Conservation (phyloP, 2,797 vertebrate genomes). For the Muscicapa comitata region DNA sequence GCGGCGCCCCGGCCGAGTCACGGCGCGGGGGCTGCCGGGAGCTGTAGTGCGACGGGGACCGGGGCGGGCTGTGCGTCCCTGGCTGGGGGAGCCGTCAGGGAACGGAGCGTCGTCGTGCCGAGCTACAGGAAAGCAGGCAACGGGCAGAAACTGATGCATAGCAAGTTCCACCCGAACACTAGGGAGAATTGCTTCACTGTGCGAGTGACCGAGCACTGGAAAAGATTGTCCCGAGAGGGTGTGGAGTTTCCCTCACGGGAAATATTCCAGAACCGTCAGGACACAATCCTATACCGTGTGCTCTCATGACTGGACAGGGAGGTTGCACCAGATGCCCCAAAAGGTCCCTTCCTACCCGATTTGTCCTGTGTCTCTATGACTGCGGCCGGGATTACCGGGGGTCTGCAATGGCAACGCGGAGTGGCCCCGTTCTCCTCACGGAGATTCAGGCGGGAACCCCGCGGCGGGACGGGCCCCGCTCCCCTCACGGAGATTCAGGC, state of each 20-base stretch:
- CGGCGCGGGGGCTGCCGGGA: conserved; percentile 61
- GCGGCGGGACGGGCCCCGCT: too few relatives aligned
- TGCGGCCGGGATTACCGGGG: background rate
- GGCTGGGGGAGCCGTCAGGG: rapidly evolving
- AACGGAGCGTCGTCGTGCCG: too few relatives aligned
- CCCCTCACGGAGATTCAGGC: background rate
- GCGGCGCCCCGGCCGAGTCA: conserved; percentile 61
- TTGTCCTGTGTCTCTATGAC: background rate
- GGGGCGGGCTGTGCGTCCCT: background rate
- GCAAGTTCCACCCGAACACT: background rate
- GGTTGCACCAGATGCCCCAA: background rate
- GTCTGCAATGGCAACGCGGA: background rate
- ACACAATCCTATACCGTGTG: background rate
- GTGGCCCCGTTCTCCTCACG: background rate
- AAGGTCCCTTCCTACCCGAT: background rate
- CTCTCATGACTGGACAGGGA: background rate
- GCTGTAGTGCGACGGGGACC: conserved; percentile 59
- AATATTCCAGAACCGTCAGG: background rate
- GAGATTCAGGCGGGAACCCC: background rate
- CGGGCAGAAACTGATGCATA: background rate
- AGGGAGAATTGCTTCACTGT: too few relatives aligned
- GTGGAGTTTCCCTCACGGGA: background rate
- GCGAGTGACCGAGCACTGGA: background rate
- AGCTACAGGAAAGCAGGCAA: rapidly evolving
- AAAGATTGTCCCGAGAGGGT: background rate